Base-by-base conservation (phyloP, 2,888 invertebrate species). In the Lepidonotus clava region DNA sequence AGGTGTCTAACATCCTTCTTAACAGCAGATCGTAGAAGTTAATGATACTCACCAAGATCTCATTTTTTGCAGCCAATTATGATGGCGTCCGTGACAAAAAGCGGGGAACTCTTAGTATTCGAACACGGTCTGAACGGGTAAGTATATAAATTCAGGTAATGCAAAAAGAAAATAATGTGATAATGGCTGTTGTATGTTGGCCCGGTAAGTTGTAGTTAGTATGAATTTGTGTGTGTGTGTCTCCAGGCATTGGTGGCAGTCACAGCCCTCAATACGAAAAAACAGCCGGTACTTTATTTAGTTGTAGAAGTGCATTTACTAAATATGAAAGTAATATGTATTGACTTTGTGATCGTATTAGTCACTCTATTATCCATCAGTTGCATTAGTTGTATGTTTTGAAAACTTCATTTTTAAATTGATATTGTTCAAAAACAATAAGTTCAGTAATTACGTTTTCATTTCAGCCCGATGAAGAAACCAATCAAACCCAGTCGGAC, bases 71-170 rank as follows among this genome's bases (percentile, higher is more conserved):
- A 93, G 93, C 88, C 90, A 2, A 36, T 93, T 6, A 83, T 91
- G 32, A 89, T 95, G 83, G 91, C 93, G 66, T 96, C 96, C 0
- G 95, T 96, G 0, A 97, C 97, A 0, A 95, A 96, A 90, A 96
- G 96, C 91, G 98, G 98, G 0, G 96, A 96, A 6, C 96, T 97
- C 56, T 96, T 97, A 94, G 95, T 97, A 86, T 98, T 97, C 93
- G 95, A 96, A 84, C 96, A 97, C 91, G 96, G 96, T 89, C 95
- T 97, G 53, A 97, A 97, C 94, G 97, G 97, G 95, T 96, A 93
- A 95, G 95, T 91, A 24, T n/a, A 5, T 5, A n/a, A 56, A n/a
- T 56, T 46, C 18, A 11, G 46, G 18, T 46, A 11, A 18, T 46
- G 46, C 8, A 46, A 11, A 11, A 46, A 18, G 18, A 46, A 11